These are phyloP conservation scores for Aphidius ervi DNA, from an alignment of 1,140 invertebrate genomes.

Conservation along the genomic window DNA sequence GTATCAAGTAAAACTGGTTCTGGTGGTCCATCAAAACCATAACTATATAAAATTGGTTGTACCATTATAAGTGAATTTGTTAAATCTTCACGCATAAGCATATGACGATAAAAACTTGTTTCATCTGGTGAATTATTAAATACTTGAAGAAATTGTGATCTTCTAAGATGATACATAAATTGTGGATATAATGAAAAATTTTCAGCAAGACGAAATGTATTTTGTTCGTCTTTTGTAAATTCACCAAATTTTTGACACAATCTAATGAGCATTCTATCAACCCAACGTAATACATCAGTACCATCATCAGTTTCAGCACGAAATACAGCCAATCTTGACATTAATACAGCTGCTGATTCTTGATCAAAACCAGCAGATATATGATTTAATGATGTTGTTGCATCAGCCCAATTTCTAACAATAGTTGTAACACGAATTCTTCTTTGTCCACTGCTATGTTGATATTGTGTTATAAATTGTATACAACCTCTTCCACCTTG, in stretches of 20 bases:
- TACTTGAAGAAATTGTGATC: slow-evolving; percentile 99
- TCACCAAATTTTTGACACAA: slow-evolving; percentile 99
- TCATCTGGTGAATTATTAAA: slow-evolving; percentile 99
- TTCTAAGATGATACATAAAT: slow-evolving; percentile 98
- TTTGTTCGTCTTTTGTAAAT: slow-evolving; percentile 95
- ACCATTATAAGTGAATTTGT: slow-evolving; percentile 99
- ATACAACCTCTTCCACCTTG: slow-evolving; percentile 94
- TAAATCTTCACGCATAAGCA: slow-evolving; percentile 95
- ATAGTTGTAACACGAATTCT: slow-evolving; percentile 95
- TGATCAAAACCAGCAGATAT: slow-evolving; percentile 94
- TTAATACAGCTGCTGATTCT: slow-evolving; percentile 93
- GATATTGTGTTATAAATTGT: slow-evolving; percentile 98
- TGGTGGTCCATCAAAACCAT: slow-evolving; percentile 95
- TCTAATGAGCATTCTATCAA: slow-evolving; percentile 95
- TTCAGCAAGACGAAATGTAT: slow-evolving; percentile 90
- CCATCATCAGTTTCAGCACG: slow-evolving; percentile 94
- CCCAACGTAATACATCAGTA: slow-evolving; percentile 95
- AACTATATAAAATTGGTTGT: slow-evolving; percentile 97
- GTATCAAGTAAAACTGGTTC: slow-evolving; percentile 97
- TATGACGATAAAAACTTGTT: slow-evolving; percentile 98
- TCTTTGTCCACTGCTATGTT: slow-evolving; percentile 94
- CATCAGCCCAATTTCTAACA: slow-evolving; percentile 89
- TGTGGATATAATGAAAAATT: slow-evolving; percentile 98
- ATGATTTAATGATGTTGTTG: slow-evolving; percentile 72
- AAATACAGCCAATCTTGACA: slow-evolving; percentile 95